Evolutionary conservation across 2,113 vertebrate genomes (phyloP), one percentile per base, ranked within the genome.

Genomic region (Cyanoderma ruficeps): DNA sequence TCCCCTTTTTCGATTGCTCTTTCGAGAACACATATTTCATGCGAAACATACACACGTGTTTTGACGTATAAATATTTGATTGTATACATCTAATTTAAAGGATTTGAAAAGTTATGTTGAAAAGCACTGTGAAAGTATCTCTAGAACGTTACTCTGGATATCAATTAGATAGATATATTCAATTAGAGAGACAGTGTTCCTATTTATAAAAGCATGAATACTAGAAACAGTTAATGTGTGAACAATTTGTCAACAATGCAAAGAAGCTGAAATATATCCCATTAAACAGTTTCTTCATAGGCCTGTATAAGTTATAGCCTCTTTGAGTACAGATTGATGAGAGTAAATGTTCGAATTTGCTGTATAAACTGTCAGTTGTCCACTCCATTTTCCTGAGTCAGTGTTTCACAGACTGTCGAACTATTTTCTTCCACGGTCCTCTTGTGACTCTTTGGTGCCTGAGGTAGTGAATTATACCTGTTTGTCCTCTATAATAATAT

Each of bases 31-130:
- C 2, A 2, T 53, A 7, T 22, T 25, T 31, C 7, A 17, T 46
- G 27, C 10, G 59, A 82, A 85, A n/a, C 13, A 28, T 9, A 13
- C 5, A 37, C 0, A 0, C 14, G 23, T 2, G 5, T 42, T 42
- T 42, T 75, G 18, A 55, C 25, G 42, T 7, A 53, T 7, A 77
- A 79, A 68, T 77, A 49, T 7, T 65, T 46, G 23, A 46, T 56
- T 44, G 3, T 9, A 14, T 41, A 9, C 8, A 9, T 11, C 21
- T 61, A 61, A 47, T 14, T 37, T 57, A 37, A 91, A 81, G 15
- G 20, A 68, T 65, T 49, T 68, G 31, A 7, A 15, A 71, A 87
- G 6, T 8, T 74, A 3, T 35, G 6, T 35, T 71, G 21, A 68
- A 75, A 84, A 27, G 30, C n/a, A 55, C 9, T 15, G 2, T 35